phyloP scores from a whole-genome alignment of 2,113 vertebrate species.

The Scomber colias region DNA sequence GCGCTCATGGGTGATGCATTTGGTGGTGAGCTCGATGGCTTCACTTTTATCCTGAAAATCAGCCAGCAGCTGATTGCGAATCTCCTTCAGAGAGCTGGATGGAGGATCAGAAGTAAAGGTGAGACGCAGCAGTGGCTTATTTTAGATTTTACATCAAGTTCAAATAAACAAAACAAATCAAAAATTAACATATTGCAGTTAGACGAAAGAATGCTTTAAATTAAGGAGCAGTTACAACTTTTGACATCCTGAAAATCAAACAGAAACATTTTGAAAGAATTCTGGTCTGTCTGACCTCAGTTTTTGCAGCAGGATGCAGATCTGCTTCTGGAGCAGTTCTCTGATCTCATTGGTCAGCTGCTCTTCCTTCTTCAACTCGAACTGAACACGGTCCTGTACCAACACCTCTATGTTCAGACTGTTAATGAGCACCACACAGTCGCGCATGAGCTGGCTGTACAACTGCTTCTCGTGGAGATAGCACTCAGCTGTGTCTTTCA shows the following conservation, averaged over 20 bases:
- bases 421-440: conserved; percentile 20
- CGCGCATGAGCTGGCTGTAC: conserved; percentile 23
- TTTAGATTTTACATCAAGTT: too few relatives aligned
- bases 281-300: conserved; percentile 15
- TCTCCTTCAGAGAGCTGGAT: conserved; percentile 28
- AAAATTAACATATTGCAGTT: too few relatives aligned
- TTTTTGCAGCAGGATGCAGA: conserved; percentile 24
- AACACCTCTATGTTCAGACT: neutral
- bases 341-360: conserved; percentile 3
- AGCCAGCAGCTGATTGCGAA: conserved; percentile 17
- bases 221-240: too few relatives aligned
- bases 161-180: too few relatives aligned
- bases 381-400: neutral
- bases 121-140: too few relatives aligned
- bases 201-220: too few relatives aligned
- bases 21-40: conserved; percentile 36
- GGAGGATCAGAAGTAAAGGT: too few relatives aligned
- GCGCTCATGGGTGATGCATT: conserved; percentile 24
- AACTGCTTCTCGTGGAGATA: conserved; percentile 36
- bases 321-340: conserved; percentile 35
- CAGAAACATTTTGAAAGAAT: too few relatives aligned
- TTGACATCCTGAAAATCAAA: too few relatives aligned
- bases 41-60: conserved; percentile 43
- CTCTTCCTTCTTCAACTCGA: conserved; percentile 29
- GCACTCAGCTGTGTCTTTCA: conserved; percentile 16